Evolutionary conservation across 2,888 invertebrate species (phyloP).

Genomic region (Tetanocera ferruginea): DNA sequence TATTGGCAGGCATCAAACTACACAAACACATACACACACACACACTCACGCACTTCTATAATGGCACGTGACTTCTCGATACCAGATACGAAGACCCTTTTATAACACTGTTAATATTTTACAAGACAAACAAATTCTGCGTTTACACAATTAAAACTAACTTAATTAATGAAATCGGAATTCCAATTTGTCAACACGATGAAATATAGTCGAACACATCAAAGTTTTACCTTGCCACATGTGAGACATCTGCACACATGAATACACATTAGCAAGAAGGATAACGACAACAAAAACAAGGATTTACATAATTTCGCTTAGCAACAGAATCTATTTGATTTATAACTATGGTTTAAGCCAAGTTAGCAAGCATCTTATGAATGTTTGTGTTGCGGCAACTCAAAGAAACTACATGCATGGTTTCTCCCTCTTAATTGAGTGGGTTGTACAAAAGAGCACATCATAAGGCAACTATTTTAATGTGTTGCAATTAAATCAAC

Average conservation of each 20-base stretch:
- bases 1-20: background rate
- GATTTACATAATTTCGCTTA: background rate
- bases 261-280: background rate
- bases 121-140: constrained; percentile 35
- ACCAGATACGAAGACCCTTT: background rate
- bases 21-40: background rate
- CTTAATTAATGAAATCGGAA: constrained; percentile 45
- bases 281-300: background rate
- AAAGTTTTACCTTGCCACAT: constrained; percentile 16
- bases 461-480: constrained; percentile 46
- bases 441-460: constrained; percentile 37
- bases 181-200: constrained; percentile 40
- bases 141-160: constrained; percentile 45
- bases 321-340: constrained; percentile 11
- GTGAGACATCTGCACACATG: background rate
- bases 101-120: constrained; percentile 42
- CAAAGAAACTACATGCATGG: background rate
- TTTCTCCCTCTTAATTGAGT: background rate
- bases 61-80: background rate
- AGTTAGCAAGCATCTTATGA: background rate
- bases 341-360: background rate
- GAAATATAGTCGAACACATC: constrained; percentile 22
- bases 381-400: background rate
- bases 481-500: constrained; percentile 55
- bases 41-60: background rate